Evolutionary conservation across 2,888 invertebrate species (phyloP).

Genomic region (Sisyra nigra): DNA sequence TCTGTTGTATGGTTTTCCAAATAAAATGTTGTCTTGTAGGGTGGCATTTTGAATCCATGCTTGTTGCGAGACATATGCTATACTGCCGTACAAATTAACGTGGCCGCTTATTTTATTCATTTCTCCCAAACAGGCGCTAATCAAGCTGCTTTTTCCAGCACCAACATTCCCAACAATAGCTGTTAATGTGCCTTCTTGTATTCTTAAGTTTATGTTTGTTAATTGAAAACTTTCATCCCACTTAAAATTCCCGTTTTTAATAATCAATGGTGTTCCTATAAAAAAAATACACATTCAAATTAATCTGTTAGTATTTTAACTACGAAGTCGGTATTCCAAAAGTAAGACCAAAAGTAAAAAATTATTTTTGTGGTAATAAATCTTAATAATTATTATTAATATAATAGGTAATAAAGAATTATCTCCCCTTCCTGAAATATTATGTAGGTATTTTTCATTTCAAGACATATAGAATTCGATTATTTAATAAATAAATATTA

Average conservation of each 20-base stretch:
- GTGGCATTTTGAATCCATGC: slow-evolving; percentile 95
- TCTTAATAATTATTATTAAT: no score
- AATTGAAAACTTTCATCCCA: slow-evolving; percentile 67
- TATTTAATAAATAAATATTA: no score
- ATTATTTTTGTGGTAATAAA: no score
- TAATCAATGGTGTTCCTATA: slow-evolving; percentile 43
- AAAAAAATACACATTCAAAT: no score
- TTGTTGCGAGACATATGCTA: slow-evolving; percentile 98
- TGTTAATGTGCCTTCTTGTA: slow-evolving; percentile 50
- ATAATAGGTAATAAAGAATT: no score
- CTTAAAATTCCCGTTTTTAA: slow-evolving; percentile 75
- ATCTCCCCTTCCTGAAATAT: no score
- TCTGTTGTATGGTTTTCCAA: slow-evolving; percentile 60
- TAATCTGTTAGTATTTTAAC: no score
- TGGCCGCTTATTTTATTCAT: slow-evolving; percentile 72
- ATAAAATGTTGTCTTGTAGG: slow-evolving; percentile 80
- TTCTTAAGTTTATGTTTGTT: slow-evolving; percentile 56
- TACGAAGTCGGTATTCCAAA: no score
- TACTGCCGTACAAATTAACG: slow-evolving; percentile 49
- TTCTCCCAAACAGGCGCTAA: slow-evolving; percentile 77
- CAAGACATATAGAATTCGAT: no score
- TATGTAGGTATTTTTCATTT: no score
- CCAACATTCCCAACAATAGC: slow-evolving; percentile 84
- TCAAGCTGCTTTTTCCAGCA: slow-evolving; percentile 75
- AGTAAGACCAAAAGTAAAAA: no score